A percentile compares a stretch with the other conserved stretches of the same genome.
Conservation (phyloP, 2,113 vertebrate species). For the Oryzias woworae region DNA sequence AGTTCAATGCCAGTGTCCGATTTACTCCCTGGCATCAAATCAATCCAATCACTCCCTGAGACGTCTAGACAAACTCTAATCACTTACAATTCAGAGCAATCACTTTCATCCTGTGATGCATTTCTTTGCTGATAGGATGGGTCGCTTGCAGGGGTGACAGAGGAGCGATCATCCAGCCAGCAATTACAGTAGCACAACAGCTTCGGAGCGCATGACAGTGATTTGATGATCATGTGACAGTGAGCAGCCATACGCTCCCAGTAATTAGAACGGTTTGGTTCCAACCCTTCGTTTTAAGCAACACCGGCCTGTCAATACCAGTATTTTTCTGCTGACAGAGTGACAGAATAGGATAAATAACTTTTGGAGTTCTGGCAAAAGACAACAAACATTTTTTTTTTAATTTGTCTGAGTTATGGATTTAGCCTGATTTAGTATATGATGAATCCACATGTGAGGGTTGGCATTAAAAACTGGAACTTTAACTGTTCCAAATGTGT, state of each 20-base stretch:
- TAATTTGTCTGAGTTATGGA: too few species aligned
- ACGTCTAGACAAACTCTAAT: slow-evolving; percentile 68
- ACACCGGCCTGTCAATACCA: slow-evolving; percentile 21
- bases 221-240: slow-evolving; percentile 44
- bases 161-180: slow-evolving; percentile 42
- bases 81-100: slow-evolving; percentile 68
- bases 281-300: slow-evolving; percentile 1
- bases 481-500: too few species aligned
- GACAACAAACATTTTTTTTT: too few species aligned
- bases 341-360: slow-evolving; percentile 10
- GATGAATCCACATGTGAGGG: too few species aligned
- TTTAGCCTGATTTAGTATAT: too few species aligned
- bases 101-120: slow-evolving; percentile 69
- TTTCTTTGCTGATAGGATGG: slow-evolving; percentile 44
- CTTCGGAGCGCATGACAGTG: slow-evolving; percentile 45
- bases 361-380: not conserved
- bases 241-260: slow-evolving; percentile 11
- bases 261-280: slow-evolving; percentile 27
- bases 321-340: slow-evolving; percentile 12
- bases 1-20: slow-evolving; percentile 49
- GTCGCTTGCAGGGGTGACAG: slow-evolving; percentile 48
- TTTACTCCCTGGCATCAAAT: slow-evolving; percentile 58
- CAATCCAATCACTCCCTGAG: slow-evolving; percentile 63
- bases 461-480: too few species aligned
- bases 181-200: slow-evolving; percentile 55